Evolutionary conservation across 2,888 invertebrate genomes (phyloP), one percentile per base, ranked within the genome.

Genomic region (Temnothorax rugatulus): DNA sequence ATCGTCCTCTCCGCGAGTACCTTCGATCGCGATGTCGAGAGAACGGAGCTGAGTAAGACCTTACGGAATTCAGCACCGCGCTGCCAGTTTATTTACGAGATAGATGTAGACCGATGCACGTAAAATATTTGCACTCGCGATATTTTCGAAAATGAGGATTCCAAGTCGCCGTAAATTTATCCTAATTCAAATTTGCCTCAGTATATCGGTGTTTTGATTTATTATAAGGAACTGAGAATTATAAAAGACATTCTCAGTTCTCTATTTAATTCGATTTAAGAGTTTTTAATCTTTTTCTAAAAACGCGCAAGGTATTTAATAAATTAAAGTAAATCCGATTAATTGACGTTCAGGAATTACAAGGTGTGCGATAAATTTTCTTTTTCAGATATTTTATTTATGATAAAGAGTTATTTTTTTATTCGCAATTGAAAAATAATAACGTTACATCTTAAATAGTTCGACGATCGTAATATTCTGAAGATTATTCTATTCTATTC

Each of bases 1-100:
- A 61, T 74, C 15, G 41, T 82, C 68, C 71, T 57, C 77, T 64
- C 76, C 61, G 57, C 84, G 86, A 86, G 84, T 84, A 86, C 57
- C 66, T 79, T 69, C 64, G 84, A 88, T 84, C 81, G 61, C 68
- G 83, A 79, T 69, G 47, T 29, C 18, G 71, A 52, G 76, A 52
- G 64, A 76, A 76, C 76, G 64, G 76, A 81, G 47, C 57, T 47
- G 79, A 81, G 79, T 81, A 71, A 81, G 79, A 81, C 69, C 54
- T 79, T 38, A 71, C 18, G 73, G 79, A 61, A 61, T 71, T 73
- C 59, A 79, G 13, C 18, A 13, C 18, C 21, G 29, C 34, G 29
- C 52, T 77, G 29, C 21, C 59, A 25, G 38, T 18, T 81, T 81
- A 81, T 71, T 59, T 47, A 29, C 18, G 34, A 47, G 34, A 79